Base-by-base conservation (phyloP, 2,797 vertebrate genomes). In the Euphonia xanthogaster region DNA sequence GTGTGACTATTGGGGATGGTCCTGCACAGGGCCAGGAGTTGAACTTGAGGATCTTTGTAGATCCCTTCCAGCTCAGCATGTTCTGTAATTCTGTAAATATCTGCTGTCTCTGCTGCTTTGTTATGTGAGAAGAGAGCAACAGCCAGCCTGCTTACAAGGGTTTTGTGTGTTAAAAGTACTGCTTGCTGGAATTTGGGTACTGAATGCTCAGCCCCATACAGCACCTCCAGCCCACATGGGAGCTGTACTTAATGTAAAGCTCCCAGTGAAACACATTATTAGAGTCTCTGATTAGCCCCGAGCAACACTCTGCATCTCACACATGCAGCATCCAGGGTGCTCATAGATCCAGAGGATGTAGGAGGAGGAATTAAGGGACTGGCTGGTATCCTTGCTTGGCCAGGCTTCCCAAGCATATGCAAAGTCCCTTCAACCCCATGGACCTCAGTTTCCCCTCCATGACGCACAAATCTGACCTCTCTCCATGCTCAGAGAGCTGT, bases 401-500 rank as follows among this genome's bases (percentile, higher is more conserved):
- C 55, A 82, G 48, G 27, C 33, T 77, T 54, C 54, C 39, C 8
- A 62, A 57, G 58, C 6, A 11, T 21, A n/a, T n/a, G 15, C 7
- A 37, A 61, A 85, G 42, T 13, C 35, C 28, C 14, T 45, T 54
- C 9, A 25, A 10, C 5, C 30, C 28, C 42, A 35, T 1, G 12
- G 50, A 72, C 28, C 27, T 63, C 31, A 16, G 23, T 8, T 67
- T 83, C 39, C 30, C 33, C 25, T 68, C 63, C 3, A 0, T 25
- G 48, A 93, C 1, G 11, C 8, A 39, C 4, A 44, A 6, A 50
- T 51, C 6, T 31, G 54, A 33, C 25, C 50, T 74, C 16, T 76
- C 18, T 48, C 4, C 3, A 1, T 14, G 40, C 51, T 68, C 1
- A 0, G 51, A 47, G n/a, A 24, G 21, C 39, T 65, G 66, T 13